phyloP scores from a whole-genome alignment of 2,797 vertebrate genomes.

The Chromis chromis region DNA sequence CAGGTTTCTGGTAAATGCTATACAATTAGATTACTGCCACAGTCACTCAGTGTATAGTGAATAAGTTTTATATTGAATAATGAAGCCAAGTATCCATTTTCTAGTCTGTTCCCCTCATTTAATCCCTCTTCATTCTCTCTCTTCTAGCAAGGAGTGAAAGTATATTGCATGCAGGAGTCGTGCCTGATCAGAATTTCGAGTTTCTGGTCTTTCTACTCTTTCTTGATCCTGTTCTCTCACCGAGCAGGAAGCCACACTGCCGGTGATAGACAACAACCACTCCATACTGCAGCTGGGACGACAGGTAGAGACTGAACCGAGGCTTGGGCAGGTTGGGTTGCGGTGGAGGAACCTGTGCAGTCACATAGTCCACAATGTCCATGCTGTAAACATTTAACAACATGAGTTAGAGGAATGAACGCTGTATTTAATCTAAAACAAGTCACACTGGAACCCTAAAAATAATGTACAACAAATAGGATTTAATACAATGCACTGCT shows the following conservation, averaged over 20 bases:
- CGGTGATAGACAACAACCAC: slow-evolving; percentile 87
- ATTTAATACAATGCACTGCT: background rate
- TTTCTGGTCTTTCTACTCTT: too few species aligned
- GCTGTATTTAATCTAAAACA: background rate
- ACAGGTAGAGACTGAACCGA: slow-evolving; percentile 90
- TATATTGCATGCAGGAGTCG: background rate
- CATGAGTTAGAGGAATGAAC: background rate
- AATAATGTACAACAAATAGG: background rate
- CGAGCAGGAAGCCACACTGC: slow-evolving; percentile 87
- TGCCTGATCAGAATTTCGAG: too few species aligned
- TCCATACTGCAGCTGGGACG: slow-evolving; percentile 89
- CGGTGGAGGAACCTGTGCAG: slow-evolving; percentile 80
- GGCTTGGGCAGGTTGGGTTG: slow-evolving; percentile 76
- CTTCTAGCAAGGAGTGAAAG: background rate
- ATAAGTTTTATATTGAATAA: background rate
- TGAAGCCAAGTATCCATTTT: background rate
- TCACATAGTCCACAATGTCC: slow-evolving; percentile 87
- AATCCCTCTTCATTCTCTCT: background rate
- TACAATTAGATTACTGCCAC: slow-evolving; percentile 1
- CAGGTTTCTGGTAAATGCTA: background rate
- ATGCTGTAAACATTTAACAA: slow-evolving; percentile 70
- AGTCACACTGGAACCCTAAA: background rate
- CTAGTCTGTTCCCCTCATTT: too few species aligned
- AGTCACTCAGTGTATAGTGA: background rate
- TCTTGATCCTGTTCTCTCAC: slow-evolving; percentile 70